These are phyloP conservation scores for Clarias laeviceps DNA, from an alignment of 2,797 vertebrate species.

Conservation along the genomic window DNA sequence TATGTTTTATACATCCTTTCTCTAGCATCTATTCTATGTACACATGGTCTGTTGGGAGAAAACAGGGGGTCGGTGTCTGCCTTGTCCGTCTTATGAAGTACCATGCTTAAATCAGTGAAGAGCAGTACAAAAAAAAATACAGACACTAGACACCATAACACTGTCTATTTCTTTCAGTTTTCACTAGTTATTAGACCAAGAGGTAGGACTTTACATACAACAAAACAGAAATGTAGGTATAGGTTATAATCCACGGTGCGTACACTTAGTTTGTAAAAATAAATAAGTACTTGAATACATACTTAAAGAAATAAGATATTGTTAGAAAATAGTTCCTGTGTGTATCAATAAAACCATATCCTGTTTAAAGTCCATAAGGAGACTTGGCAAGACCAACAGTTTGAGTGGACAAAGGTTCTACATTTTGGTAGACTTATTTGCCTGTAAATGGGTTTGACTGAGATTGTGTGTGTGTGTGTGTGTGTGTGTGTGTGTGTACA, in stretches of 20 bases:
- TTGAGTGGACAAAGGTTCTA: slow-evolving; percentile 43
- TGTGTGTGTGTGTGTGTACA: slow-evolving; percentile 68
- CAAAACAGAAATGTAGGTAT: slow-evolving; percentile 47
- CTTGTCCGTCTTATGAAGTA: slow-evolving; percentile 35
- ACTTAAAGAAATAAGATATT: slow-evolving; percentile 76
- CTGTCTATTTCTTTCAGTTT: slow-evolving; percentile 53
- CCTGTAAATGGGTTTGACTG: slow-evolving; percentile 38
- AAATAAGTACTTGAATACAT: slow-evolving; percentile 78
- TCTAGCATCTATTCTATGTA: slow-evolving; percentile 61
- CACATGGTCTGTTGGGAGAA: slow-evolving; percentile 56
- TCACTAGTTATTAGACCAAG: slow-evolving; percentile 53
- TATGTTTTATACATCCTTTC: slow-evolving; percentile 46
- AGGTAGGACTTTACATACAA: slow-evolving; percentile 61
- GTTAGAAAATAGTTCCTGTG: slow-evolving; percentile 76
- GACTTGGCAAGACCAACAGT: slow-evolving; percentile 62
- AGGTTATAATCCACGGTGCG: slow-evolving; percentile 72
- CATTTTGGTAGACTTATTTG: slow-evolving; percentile 46
- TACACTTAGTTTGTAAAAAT: slow-evolving; percentile 81
- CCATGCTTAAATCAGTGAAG: slow-evolving; percentile 44
- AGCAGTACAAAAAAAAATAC: slow-evolving; percentile 49
- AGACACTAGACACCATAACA: slow-evolving; percentile 47
- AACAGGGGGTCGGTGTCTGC: slow-evolving; percentile 52
- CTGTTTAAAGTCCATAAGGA: slow-evolving; percentile 70
- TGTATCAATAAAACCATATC: slow-evolving; percentile 75
- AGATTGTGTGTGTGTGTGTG: slow-evolving; percentile 67